These are phyloP conservation scores for Mesaphorura yosii DNA, from an alignment of 1,140 invertebrate species.

Conservation along the genomic window DNA sequence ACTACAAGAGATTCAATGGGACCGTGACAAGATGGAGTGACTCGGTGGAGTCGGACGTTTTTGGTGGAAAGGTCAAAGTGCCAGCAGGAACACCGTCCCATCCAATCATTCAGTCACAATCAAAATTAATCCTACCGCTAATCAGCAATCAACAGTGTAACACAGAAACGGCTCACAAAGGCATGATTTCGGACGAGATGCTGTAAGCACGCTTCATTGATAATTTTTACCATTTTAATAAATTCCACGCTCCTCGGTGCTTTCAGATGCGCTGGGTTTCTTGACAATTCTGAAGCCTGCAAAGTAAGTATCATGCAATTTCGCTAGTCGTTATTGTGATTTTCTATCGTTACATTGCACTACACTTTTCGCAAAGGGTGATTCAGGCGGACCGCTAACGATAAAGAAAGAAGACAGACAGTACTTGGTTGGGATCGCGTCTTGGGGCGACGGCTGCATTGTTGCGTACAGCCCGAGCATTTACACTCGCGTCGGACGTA, in stretches of 20 bases:
- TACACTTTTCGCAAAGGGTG: background rate
- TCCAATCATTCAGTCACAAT: background rate
- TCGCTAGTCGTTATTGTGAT: background rate
- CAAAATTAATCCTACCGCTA: background rate
- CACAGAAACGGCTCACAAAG: background rate
- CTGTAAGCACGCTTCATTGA: too few relatives aligned
- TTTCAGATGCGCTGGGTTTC: background rate
- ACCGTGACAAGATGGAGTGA: conserved; percentile 2
- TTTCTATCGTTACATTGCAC: background rate
- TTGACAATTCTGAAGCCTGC: background rate
- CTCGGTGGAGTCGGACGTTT: background rate
- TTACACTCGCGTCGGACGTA: conserved; percentile 2
- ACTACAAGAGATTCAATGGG: background rate
- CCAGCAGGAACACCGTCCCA: too few relatives aligned
- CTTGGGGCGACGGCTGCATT: conserved; percentile 2
- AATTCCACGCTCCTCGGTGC: too few relatives aligned
- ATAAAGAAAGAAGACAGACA: background rate
- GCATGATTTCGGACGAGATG: too few relatives aligned
- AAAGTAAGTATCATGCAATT: background rate
- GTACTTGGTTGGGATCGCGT: conserved; percentile 1
- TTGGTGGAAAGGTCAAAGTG: too few relatives aligned
- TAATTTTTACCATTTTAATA: too few relatives aligned
- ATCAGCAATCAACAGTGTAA: background rate
- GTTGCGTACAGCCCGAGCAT: background rate
- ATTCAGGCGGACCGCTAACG: conserved; percentile 2